Evolutionary conservation across 1,140 invertebrate species (phyloP), one percentile per base, ranked within the genome.

Genomic region (Ganaspis sp.): DNA sequence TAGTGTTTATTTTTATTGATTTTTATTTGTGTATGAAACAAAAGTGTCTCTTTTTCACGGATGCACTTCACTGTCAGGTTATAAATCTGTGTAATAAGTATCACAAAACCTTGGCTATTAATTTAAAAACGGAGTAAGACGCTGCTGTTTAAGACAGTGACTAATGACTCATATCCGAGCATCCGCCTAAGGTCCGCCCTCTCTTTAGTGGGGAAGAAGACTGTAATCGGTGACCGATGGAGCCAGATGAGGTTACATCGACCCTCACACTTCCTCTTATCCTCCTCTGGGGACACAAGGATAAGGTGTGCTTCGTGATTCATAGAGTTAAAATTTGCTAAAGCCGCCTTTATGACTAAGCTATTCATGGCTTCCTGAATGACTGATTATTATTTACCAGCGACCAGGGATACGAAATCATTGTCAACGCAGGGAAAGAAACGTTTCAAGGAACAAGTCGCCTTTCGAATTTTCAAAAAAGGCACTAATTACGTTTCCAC

Each of bases 61-160:
- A 26, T 4, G 5, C 8, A 64, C 54, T 1, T 64, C 26, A 34
- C 11, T 26, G 3, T 15, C 12, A 64, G 9, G 4, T 64, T 26
- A 58, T 58, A 58, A 26, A 58, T 58, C 9, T 29, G 23, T 64
- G 9, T 64, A 64, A 64, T 64, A 64, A 64, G 26, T 64, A 64
- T 34, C 26, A 26, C 73, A 81, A 81, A 81, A 78, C 34, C n/a
- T 11, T 15, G 15, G 73, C 76, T 74, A 78, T 78, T 78, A 81
- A 81, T 81, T 81, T 78, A 75, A 81, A 78, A 73, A 34, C 34
- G 15, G 21, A 75, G 71, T 75, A 75, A 81, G 73, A 72, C 73
- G 69, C 53, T 69, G 69, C 73, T 77, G 75, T 42, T 21, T 73
- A 58, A 72, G 79, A 81, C 79, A 81, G 49, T 72, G 76, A 78